Base-by-base conservation (phyloP, 2,113 vertebrate genomes). In the Papio anubis region DNA sequence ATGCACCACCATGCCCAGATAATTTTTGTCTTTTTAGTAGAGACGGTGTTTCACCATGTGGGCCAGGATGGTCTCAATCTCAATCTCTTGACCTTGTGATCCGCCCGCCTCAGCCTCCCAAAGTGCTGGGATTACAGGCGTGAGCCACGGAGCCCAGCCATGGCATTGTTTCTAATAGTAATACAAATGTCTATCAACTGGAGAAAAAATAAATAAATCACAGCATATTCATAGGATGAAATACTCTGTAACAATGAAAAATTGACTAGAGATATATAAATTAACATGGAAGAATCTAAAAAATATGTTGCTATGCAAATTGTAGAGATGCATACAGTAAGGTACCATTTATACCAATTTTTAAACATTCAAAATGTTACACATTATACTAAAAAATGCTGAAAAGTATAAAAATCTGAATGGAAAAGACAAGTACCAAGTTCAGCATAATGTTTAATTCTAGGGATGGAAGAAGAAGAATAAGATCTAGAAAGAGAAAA, bases 381-480 rank as follows among this genome's bases (percentile, higher is more conserved):
- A 75, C 79, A 88, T 21, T 57, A 38, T 35, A 14, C 38, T 61
- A 81, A 92, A 43, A 94, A 93, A 85, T 40, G 4, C 14, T 76
- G 43, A 76, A 52, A 84, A 93, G 9, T 45, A 82, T 52, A 95
- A 90, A 93, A 90, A 68, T 21, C 68, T 93, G 21, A 90, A 80
- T 85, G 64, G 35, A 96, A 96, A 96, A 79, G n/a, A 66, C 0
- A 93, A 35, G 25, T 40, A 79, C 78, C 94, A 94, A 90, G 96
- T 90, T 96, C 45, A 91, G 66, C 40, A 52, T 20, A 59, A 84
- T 3, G 59, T 43, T 66, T 90, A 90, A 57, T 80, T 83, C n/a
- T 61, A 86, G 61, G 25, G 52, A 52, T 52, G 2, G 40, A 82
- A 9, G 20, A 52, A 92, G 32, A 16, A 83, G 45, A 92, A 85